phyloP scores from a whole-genome alignment of 2,113 vertebrate species.

The Aix galericulata region DNA sequence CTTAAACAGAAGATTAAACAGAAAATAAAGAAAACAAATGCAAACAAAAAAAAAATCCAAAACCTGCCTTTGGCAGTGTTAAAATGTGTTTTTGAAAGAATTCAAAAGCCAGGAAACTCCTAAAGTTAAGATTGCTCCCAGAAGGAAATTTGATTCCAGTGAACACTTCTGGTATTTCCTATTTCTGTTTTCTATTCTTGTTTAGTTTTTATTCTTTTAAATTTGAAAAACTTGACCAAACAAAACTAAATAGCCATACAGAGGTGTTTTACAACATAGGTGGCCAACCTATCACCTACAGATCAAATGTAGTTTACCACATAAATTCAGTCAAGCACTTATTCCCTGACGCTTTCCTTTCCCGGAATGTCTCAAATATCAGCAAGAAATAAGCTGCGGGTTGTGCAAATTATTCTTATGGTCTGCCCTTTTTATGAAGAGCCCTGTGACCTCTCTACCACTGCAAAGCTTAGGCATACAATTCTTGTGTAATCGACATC shows the following conservation, averaged over 20 bases:
- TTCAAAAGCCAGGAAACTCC: slow-evolving; percentile 60
- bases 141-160: slow-evolving; percentile 59
- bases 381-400: not conserved
- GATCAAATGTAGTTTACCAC: slow-evolving; percentile 23
- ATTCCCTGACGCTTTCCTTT: slow-evolving; percentile 16
- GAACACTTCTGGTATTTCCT: slow-evolving; percentile 65
- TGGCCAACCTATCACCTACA: slow-evolving; percentile 57
- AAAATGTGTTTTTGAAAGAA: slow-evolving; percentile 54
- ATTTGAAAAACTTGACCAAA: slow-evolving; percentile 60
- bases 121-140: slow-evolving; percentile 63
- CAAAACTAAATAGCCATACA: slow-evolving; percentile 18
- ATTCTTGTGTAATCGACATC: not conserved
- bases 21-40: slow-evolving; percentile 7
- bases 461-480: not conserved
- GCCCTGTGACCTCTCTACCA: not conserved
- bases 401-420: not conserved
- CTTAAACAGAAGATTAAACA: not conserved
- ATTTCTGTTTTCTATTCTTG: slow-evolving; percentile 68
- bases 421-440: not conserved
- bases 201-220: slow-evolving; percentile 60
- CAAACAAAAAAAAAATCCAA: not conserved
- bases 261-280: slow-evolving; percentile 58
- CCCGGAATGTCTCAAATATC: slow-evolving; percentile 23
- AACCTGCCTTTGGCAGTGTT: slow-evolving; percentile 14
- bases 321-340: slow-evolving; percentile 42